Evolutionary conservation across 1,140 invertebrate species (phyloP).

Genomic region (Solenopsis invicta): DNA sequence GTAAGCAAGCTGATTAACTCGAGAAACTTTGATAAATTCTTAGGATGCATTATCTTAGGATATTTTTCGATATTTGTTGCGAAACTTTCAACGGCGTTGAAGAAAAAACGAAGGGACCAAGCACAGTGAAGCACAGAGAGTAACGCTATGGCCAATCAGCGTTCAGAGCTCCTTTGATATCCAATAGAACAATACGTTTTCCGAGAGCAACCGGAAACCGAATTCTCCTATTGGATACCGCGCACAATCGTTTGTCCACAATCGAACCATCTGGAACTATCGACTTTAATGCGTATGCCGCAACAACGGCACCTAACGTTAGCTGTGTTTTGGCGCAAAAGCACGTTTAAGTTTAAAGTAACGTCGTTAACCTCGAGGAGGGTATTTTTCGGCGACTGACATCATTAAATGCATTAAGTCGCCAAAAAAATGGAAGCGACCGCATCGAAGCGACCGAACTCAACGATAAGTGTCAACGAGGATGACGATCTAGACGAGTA

Average conservation of each 20-base stretch:
- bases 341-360: not conserved
- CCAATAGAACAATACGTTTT: not conserved
- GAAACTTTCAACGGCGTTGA: too few relatives aligned
- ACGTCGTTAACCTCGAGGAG: not conserved
- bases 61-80: too few relatives aligned
- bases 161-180: not conserved
- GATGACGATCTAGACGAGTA: constrained; percentile 80
- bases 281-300: not conserved
- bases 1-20: too few relatives aligned
- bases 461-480: constrained; percentile 71
- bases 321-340: constrained; percentile 41
- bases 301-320: not conserved
- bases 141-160: too few relatives aligned
- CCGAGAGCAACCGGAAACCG: too few relatives aligned
- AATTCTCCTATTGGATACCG: too few relatives aligned
- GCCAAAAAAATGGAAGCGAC: constrained; percentile 69
- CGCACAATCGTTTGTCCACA: too few relatives aligned
- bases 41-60: too few relatives aligned
- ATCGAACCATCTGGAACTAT: too few relatives aligned
- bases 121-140: too few relatives aligned
- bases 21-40: too few relatives aligned
- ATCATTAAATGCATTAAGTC: not conserved
- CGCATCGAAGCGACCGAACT: constrained; percentile 25
- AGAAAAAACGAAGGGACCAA: too few relatives aligned
- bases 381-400: not conserved